Conservation (phyloP, 2,797 vertebrate species). For the Lagorchestes hirsutus region DNA sequence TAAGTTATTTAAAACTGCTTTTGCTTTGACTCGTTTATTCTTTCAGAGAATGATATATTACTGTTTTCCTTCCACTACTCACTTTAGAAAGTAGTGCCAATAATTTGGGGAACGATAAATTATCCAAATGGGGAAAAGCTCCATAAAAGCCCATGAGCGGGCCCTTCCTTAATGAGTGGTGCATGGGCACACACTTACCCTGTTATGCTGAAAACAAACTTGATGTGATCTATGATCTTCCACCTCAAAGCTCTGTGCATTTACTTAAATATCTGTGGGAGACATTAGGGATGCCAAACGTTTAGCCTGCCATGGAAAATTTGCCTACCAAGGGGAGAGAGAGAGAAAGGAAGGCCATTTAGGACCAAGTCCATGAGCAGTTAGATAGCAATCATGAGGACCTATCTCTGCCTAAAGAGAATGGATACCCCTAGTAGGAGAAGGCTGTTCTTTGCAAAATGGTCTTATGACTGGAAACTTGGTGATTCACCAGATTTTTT, state of each 20-base stretch:
- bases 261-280: conserved; percentile 74
- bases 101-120: conserved; percentile 71
- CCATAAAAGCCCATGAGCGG: conserved; percentile 57
- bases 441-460: conserved; percentile 78
- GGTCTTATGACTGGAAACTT: conserved; percentile 73
- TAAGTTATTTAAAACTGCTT: conserved; percentile 67
- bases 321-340: neutral
- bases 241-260: conserved; percentile 57
- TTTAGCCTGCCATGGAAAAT: conserved; percentile 65
- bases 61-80: conserved; percentile 65
- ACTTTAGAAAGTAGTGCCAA: conserved; percentile 76
- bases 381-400: conserved; percentile 64
- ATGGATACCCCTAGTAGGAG: neutral
- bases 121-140: conserved; percentile 70
- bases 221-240: conserved; percentile 74
- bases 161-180: conserved; percentile 73
- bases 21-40: conserved; percentile 65
- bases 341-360: conserved; percentile 67
- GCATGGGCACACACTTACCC: conserved; percentile 60
- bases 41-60: conserved; percentile 67
- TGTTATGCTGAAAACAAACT: conserved; percentile 65
- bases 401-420: conserved; percentile 73
- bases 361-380: conserved; percentile 57
- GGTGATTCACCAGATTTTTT: conserved; percentile 72
- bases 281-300: conserved; percentile 75